Percentiles rank a stretch among this genome's conserved stretches.
Evolutionary conservation across 2,113 vertebrate genomes (phyloP).

Genomic region (Paramormyrops kingsleyae): DNA sequence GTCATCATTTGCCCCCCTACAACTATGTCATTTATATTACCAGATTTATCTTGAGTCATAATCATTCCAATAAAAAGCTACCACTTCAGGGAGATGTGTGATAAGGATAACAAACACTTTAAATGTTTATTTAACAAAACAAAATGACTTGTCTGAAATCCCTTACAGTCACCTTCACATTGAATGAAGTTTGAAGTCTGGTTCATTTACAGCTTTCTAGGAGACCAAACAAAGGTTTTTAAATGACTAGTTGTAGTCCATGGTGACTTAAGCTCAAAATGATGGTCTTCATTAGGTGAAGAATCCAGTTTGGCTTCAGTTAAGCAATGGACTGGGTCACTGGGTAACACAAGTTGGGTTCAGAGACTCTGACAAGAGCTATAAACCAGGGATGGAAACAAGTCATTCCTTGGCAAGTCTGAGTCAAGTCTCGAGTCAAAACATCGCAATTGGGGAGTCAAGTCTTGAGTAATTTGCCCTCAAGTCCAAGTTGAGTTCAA

Average conservation of each 20-base stretch:
- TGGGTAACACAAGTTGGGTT: neutral
- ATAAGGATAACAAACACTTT: neutral
- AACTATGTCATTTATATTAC: neutral
- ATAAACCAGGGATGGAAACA: neutral
- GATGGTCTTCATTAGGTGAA: neutral
- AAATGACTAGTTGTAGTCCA: neutral
- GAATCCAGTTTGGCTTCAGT: neutral
- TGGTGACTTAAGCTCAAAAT: neutral
- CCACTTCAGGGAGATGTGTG: neutral
- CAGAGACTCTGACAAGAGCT: neutral
- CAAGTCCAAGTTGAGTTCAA: too few relatives aligned
- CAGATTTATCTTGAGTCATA: neutral
- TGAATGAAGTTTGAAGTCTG: neutral
- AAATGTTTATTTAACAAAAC: neutral
- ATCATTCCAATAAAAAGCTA: neutral
- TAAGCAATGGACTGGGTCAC: neutral
- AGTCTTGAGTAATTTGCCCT: too few relatives aligned
- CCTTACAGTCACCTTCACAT: neutral
- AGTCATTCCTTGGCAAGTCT: too few relatives aligned
- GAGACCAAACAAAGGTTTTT: neutral
- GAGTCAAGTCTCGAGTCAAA: too few relatives aligned
- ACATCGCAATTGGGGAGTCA: too few relatives aligned
- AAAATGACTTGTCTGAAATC: neutral
- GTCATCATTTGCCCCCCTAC: neutral
- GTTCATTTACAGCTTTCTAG: neutral